Evolutionary conservation across 2,113 vertebrate genomes (phyloP).

Genomic region (Macaca nemestrina): DNA sequence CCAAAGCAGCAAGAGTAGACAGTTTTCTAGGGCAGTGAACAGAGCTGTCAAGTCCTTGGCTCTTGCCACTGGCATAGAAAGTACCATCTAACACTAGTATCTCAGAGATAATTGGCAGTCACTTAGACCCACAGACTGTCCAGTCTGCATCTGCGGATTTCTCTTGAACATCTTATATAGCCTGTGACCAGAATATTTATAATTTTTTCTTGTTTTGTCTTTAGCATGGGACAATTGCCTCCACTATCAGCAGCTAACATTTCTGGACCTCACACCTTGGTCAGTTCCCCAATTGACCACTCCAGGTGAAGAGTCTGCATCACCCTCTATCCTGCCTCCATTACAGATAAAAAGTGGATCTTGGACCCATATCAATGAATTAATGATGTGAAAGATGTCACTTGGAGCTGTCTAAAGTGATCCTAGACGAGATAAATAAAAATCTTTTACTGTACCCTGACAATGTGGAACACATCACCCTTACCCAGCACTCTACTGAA

Average conservation of each 20-base stretch:
- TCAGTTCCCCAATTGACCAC: background rate
- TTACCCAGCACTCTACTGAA: background rate
- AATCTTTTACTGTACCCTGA: background rate
- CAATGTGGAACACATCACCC: accelerated
- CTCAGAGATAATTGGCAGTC: background rate
- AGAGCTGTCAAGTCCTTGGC: background rate
- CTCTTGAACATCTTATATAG: background rate
- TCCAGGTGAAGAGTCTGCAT: background rate
- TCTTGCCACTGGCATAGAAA: background rate
- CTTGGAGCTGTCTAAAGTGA: background rate
- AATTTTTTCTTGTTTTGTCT: background rate
- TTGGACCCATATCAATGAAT: background rate
- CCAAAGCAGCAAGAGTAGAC: no score
- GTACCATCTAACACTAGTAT: background rate
- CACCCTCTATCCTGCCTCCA: background rate
- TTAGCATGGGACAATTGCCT: background rate
- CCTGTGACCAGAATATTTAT: background rate
- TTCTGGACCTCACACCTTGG: background rate
- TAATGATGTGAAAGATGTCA: background rate
- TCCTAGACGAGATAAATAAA: background rate
- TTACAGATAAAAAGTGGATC: background rate
- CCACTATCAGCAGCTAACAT: background rate
- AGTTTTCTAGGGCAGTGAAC: background rate
- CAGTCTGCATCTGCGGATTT: background rate
- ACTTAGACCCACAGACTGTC: background rate